A percentile compares a stretch with the other conserved stretches of the same genome.
These are phyloP conservation scores for Novumbra hubbsi DNA, from an alignment of 2,797 vertebrate species.

Conservation along the genomic window DNA sequence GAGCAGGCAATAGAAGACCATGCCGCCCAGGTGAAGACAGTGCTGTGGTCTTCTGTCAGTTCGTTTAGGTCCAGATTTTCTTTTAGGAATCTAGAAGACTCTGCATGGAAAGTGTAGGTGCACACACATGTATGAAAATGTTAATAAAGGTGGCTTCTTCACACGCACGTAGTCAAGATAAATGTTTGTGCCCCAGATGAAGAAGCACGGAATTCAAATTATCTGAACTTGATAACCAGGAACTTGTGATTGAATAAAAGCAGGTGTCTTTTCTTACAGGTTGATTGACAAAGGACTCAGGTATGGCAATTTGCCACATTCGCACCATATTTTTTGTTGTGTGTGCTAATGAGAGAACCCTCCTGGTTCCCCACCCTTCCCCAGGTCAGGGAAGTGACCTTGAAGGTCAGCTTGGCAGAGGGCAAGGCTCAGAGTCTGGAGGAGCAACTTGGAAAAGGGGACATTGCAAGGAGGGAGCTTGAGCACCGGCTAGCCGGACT, in stretches of 20 bases:
- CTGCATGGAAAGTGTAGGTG: too few relatives aligned
- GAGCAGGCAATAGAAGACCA: slow-evolving; percentile 61
- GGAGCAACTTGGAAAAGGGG: slow-evolving; percentile 63
- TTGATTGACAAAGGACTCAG: not conserved
- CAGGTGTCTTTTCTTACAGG: not conserved
- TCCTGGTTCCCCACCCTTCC: not conserved
- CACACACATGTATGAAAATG: too few relatives aligned
- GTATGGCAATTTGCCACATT: not conserved
- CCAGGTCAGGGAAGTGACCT: not conserved
- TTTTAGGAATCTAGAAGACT: too few relatives aligned
- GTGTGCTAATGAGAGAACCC: not conserved
- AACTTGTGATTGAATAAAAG: not conserved
- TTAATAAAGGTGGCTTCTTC: too few relatives aligned
- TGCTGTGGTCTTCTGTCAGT: too few relatives aligned
- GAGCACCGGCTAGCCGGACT: slow-evolving; percentile 69
- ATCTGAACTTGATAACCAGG: not conserved
- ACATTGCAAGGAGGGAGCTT: slow-evolving; percentile 52
- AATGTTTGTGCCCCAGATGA: too few relatives aligned
- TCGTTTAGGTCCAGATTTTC: too few relatives aligned
- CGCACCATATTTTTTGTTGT: not conserved
- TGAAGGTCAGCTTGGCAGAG: slow-evolving; percentile 59
- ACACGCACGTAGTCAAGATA: too few relatives aligned
- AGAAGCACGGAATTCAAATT: too few relatives aligned
- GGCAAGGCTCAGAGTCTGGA: slow-evolving; percentile 62
- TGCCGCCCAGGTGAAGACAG: slow-evolving; percentile 2